Conservation (phyloP, 2,113 vertebrate species). For the Paradoxurus hermaphroditus region DNA sequence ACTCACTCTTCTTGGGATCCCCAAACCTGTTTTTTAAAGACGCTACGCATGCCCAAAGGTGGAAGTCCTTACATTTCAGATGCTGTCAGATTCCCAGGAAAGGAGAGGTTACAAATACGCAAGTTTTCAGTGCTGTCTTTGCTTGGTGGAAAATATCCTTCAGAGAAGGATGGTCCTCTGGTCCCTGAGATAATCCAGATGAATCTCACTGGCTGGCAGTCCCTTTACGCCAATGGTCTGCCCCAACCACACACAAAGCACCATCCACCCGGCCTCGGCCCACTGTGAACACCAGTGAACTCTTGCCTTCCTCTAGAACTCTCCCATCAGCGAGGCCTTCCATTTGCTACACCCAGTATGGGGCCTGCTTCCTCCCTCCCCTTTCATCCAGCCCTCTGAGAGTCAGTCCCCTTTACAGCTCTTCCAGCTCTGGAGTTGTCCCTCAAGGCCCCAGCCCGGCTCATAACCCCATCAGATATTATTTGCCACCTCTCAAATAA, state of each 20-base stretch:
- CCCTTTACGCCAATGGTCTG: background rate
- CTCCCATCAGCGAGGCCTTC: background rate
- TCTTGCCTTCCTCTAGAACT: rapidly evolving
- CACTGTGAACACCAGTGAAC: background rate
- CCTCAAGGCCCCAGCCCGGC: background rate
- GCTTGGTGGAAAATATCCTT: background rate
- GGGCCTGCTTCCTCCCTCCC: background rate
- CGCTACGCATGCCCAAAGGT: background rate
- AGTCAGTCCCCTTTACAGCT: background rate
- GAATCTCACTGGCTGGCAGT: rapidly evolving
- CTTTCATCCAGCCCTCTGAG: too few relatives aligned
- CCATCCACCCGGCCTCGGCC: background rate
- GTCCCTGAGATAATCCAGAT: background rate
- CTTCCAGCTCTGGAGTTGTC: background rate
- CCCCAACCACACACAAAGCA: background rate
- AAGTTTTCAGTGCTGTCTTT: background rate
- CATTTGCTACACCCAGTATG: background rate
- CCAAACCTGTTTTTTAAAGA: rapidly evolving
- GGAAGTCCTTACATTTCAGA: background rate
- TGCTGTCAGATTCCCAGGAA: background rate
- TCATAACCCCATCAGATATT: background rate
- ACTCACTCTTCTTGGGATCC: too few relatives aligned
- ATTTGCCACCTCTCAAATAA: background rate
- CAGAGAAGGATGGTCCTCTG: background rate
- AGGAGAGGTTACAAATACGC: background rate